Conservation (phyloP, 2,113 vertebrate species). For the Apaloderma vittatum region DNA sequence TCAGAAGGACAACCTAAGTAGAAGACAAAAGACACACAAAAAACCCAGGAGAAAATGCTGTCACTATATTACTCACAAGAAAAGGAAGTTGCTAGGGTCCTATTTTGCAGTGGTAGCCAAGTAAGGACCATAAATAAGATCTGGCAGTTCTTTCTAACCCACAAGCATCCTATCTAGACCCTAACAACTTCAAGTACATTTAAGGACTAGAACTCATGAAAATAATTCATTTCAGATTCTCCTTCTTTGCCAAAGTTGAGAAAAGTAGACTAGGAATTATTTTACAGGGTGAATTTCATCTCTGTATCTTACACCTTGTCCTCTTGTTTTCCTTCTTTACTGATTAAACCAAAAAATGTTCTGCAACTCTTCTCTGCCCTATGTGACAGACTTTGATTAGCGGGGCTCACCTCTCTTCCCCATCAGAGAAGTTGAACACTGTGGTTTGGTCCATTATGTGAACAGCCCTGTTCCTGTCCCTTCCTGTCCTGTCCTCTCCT, state of each 20-base stretch:
- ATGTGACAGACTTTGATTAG: neutral
- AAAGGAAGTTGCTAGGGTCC: neutral
- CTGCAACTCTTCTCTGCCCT: neutral
- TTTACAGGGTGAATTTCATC: neutral
- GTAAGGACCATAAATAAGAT: neutral
- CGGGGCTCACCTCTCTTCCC: neutral
- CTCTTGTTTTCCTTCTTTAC: neutral
- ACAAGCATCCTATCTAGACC: neutral
- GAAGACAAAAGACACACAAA: neutral
- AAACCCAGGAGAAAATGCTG: neutral
- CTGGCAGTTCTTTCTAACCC: neutral
- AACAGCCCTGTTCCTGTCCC: neutral
- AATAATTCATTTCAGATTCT: neutral
- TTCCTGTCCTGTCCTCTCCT: neutral
- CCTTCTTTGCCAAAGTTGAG: neutral
- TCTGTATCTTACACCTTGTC: neutral
- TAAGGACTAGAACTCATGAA: neutral
- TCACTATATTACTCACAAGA: neutral
- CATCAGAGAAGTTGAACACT: neutral
- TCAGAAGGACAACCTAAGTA: neutral
- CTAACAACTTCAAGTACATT: neutral
- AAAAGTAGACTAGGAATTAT: neutral
- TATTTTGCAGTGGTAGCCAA: neutral
- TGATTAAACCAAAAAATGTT: neutral
- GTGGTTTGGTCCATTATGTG: neutral